Base-by-base conservation (phyloP, 2,888 invertebrate genomes). In the Drosophila borborema region DNA sequence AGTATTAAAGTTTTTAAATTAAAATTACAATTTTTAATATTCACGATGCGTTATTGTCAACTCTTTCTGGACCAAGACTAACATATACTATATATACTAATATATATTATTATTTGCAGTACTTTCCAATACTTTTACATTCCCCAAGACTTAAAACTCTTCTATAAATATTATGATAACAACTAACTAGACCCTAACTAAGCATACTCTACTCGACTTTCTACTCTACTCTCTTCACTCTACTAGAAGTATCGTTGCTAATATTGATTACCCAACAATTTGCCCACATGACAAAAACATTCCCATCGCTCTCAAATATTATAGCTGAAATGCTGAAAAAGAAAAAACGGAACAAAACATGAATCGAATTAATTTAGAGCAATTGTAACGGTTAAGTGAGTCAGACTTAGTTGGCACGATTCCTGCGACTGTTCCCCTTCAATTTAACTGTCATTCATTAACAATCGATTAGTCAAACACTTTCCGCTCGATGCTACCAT, bases 381-480 rank as follows among this genome's bases (percentile, higher is more conserved):
- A 84, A 89, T 84, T 84, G 90, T 72, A 76, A 84, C 84, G 90
- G 72, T 71, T 82, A 85, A 89, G 90, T 87, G 84, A 87, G 65
- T 81, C 80, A 72, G 60, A 23, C 38, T 77, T 80, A 63, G 71
- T 67, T 74, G 68, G 65, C 61, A 60, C 48, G 43, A 65, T 58
- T 54, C 72, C 2, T 46, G 38, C 40, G 54, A 40, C 34, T 36
- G 51, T 1, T 14, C 34, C 41, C 64, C 76, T 64, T 59, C 81
- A 84, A 84, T 89, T 76, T 72, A 72, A 89, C 90, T 89, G 84
- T 86, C 88, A 89, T 85, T 88, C 85, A 85, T 85, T 86, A 88
- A 82, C 90, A 85, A 90, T 88, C 85, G 90, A 85, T 85, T 85
- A 90, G 89, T 90, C 85, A 85, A 88, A 90, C 83, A 86, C 88